Base-by-base conservation (phyloP, 2,888 invertebrate species). In the Neuroscelio doddi region DNA sequence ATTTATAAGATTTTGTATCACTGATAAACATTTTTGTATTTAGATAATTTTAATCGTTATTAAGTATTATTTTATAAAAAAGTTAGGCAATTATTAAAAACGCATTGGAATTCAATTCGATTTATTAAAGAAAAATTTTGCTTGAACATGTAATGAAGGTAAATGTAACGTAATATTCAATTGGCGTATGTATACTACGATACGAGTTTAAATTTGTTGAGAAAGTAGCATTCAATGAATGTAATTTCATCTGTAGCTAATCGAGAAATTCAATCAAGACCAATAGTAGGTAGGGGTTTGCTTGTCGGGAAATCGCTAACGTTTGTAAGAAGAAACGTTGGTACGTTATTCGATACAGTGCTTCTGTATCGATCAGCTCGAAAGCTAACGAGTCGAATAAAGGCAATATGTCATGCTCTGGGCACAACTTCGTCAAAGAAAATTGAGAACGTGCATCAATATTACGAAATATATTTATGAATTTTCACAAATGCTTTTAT, bases 251-350 rank as follows among this genome's bases (percentile, higher is more conserved):
- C 38, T 44, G 38, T 16, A 49, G 61, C 41, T 61, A 61, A 61
- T 61, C 49, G 49, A 14, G 21, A 42, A 49, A 44, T 61, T 53
- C 45, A 61, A 61, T 61, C 53, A 53, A 53, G 53, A 14, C 26
- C 30, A 45, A 29, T 14, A 27, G 14, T 15, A 12, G 36, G 14
- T 15, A 12, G 15, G 34, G 26, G 59, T 30, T 51, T 34, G 49
- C 44, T 55, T 61, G 53, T 55, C 49, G 44, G 44, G 34, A 44
- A 50, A 38, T 61, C 49, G 49, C 36, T 41, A 61, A 53, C 53
- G 53, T 61, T 61, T 55, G 49, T 49, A 61, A 61, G 44, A 12
- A 36, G 44, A 55, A 47, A 50, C 50, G 38, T 45, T 55, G 49
- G 42, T 52, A 49, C 55, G 61, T 62, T 45, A 62, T 50, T 53